A percentile compares a stretch with the other conserved stretches of the same genome.
Conservation (phyloP, 2,113 vertebrate genomes). For the Hippocampus barbouri region DNA sequence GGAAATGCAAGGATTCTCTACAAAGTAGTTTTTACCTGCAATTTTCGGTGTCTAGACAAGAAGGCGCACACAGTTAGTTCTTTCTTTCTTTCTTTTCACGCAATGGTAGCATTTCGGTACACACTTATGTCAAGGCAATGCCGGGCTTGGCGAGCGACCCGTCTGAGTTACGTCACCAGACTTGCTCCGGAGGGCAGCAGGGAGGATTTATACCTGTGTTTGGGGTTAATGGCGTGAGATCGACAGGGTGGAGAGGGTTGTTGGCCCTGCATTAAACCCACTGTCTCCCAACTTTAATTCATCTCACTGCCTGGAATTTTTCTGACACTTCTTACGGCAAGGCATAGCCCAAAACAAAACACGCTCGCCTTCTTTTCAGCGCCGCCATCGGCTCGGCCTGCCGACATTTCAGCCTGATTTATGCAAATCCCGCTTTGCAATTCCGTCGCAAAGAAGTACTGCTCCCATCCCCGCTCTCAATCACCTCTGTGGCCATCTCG, state of each 20-base stretch:
- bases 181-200: conserved; percentile 28
- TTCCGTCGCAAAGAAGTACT: conserved; percentile 68
- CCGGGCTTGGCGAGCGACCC: conserved; percentile 23
- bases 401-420: conserved; percentile 72
- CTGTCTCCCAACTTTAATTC: conserved; percentile 15
- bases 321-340: conserved; percentile 11
- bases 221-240: conserved; percentile 21
- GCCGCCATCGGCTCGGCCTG: conserved; percentile 55
- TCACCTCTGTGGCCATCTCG: conserved; percentile 60
- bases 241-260: conserved; percentile 8
- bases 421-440: conserved; percentile 77
- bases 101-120: conserved; percentile 48
- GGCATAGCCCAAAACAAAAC: conserved; percentile 12
- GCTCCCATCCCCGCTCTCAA: conserved; percentile 38
- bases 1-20: neutral
- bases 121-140: conserved; percentile 53
- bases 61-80: conserved; percentile 7
- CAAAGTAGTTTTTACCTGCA: neutral
- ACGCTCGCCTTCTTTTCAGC: conserved; percentile 28
- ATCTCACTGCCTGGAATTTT: conserved; percentile 16
- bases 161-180: conserved; percentile 41
- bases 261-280: conserved; percentile 28
- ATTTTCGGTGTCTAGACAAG: conserved; percentile 34
- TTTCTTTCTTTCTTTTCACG: conserved; percentile 57
- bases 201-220: conserved; percentile 17